Conservation (phyloP, 2,888 invertebrate genomes). For the Ormyrus pomaceus region DNA sequence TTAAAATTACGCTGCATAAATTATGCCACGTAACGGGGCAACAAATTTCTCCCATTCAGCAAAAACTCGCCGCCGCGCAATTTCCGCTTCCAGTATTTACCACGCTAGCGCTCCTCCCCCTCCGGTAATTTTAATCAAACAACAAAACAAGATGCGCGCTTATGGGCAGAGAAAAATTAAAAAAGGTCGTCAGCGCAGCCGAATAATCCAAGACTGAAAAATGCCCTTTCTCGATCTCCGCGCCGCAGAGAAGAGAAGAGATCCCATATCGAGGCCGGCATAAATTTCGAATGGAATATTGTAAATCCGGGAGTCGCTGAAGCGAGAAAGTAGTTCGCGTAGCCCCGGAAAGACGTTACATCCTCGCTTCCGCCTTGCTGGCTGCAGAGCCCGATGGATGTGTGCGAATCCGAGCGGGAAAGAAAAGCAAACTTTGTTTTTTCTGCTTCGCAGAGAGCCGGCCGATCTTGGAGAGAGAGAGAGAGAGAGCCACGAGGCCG, state of each 20-base stretch:
- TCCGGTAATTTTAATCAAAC: no score
- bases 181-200: not conserved
- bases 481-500: conserved; percentile 9
- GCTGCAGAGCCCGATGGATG: not conserved
- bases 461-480: not conserved
- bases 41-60: no score
- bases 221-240: not conserved
- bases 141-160: no score
- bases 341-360: conserved; percentile 57
- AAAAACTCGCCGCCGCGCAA: no score
- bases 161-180: not conserved
- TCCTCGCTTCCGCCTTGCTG: conserved; percentile 38
- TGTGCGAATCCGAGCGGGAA: not conserved
- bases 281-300: conserved; percentile 68
- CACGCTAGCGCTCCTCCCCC: no score
- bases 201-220: not conserved
- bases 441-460: not conserved
- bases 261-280: conserved; percentile 56
- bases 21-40: no score
- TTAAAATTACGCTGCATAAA: no score
- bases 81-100: no score
- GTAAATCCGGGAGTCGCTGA: conserved; percentile 64
- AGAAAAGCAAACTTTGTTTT: conserved; percentile 38
- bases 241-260: conserved; percentile 29
- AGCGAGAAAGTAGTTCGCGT: conserved; percentile 62